Conservation (phyloP, 2,888 invertebrate species). For the Candidula unifasciata region DNA sequence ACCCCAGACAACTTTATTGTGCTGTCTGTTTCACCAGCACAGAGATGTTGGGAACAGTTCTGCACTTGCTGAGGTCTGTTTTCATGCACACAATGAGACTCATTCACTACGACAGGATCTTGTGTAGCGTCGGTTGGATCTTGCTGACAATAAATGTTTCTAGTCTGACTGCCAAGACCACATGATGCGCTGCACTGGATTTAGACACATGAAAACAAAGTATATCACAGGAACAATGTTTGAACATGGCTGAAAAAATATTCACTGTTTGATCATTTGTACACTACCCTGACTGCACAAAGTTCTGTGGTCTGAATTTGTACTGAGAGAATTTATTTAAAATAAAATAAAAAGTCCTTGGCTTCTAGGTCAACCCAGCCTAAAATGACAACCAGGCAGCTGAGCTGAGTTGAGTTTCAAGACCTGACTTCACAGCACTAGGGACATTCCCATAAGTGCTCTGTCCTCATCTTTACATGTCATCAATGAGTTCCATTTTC, state of each 20-base stretch:
- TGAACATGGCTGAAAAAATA: no score
- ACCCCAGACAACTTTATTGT: neutral
- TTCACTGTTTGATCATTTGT: neutral
- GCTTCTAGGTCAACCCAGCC: no score
- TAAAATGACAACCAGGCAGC: no score
- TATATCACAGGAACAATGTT: no score
- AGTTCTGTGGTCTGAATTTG: no score
- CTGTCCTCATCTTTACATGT: no score
- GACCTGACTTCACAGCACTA: no score
- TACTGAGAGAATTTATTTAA: no score
- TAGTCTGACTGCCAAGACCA: constrained; percentile 90
- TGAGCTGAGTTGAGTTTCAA: no score
- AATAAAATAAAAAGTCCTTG: no score
- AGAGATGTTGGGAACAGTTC: constrained; percentile 46
- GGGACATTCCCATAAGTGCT: no score
- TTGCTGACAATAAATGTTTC: constrained; percentile 87
- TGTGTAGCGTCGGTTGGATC: constrained; percentile 47
- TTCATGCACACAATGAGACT: constrained; percentile 50
- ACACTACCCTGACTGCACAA: neutral
- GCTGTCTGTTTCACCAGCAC: constrained; percentile 52
- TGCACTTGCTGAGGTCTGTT: constrained; percentile 36
- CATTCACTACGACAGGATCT: constrained; percentile 48
- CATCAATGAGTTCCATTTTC: no score
- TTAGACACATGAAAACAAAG: neutral
- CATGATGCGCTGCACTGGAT: constrained; percentile 80